phyloP scores from a whole-genome alignment of 2,888 invertebrate genomes.

The Drosophila hamatofila region DNA sequence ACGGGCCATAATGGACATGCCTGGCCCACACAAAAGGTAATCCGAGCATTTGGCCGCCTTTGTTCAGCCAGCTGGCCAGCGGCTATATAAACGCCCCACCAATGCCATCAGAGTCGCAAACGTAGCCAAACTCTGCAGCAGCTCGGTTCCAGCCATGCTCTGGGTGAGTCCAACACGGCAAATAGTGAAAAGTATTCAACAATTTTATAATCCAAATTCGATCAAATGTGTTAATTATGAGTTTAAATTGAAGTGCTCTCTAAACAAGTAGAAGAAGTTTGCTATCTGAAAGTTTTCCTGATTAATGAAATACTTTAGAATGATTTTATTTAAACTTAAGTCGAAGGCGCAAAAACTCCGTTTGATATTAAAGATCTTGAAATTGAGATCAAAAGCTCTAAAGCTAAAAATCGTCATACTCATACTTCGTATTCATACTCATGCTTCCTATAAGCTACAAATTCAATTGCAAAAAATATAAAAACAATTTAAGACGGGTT shows the following conservation, averaged over 20 bases:
- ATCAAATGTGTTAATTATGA: not conserved
- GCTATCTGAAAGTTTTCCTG: not conserved
- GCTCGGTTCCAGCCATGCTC: slow-evolving; percentile 63
- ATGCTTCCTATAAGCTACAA: no score
- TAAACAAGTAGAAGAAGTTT: not conserved
- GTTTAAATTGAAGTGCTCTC: not conserved
- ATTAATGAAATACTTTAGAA: not conserved
- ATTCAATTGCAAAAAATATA: no score
- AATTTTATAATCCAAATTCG: not conserved
- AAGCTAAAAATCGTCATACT: not conserved
- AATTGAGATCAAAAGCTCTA: not conserved
- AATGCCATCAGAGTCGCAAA: slow-evolving; percentile 43
- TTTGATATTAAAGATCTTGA: not conserved
- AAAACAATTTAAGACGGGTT: no score
- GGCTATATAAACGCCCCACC: slow-evolving; percentile 58
- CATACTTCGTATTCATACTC: no score
- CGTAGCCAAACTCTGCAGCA: slow-evolving; percentile 46
- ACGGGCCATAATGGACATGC: slow-evolving; percentile 70
- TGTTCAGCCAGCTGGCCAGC: slow-evolving; percentile 50
- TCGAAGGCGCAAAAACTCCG: no score
- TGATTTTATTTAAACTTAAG: not conserved
- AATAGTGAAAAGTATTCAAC: not conserved
- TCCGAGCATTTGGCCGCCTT: slow-evolving; percentile 62
- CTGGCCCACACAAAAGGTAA: slow-evolving; percentile 72
- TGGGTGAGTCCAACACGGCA: slow-evolving; percentile 64